These are phyloP conservation scores for Mesochorus sp. DNA, from an alignment of 2,888 invertebrate species.

Conservation along the genomic window DNA sequence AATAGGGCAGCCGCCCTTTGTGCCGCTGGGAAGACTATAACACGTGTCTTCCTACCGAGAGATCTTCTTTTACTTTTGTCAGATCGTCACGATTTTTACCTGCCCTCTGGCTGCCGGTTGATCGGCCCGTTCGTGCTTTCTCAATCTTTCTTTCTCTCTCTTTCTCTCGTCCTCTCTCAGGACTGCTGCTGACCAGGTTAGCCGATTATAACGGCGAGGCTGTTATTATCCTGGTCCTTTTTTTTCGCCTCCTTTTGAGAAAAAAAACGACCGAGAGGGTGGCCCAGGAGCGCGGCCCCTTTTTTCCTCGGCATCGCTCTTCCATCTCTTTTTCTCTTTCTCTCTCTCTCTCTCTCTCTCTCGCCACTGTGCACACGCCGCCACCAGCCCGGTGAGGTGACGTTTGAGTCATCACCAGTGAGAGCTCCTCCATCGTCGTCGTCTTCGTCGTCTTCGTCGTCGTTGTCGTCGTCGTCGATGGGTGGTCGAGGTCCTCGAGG, in stretches of 20 bases:
- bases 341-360: conserved; percentile 41
- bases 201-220: conserved; percentile 67
- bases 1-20: too few species aligned
- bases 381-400: too few species aligned
- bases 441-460: too few species aligned
- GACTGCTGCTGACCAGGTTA: conserved; percentile 62
- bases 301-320: conserved; percentile 17
- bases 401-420: conserved; percentile 45
- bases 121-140: too few species aligned
- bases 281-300: background rate
- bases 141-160: too few species aligned
- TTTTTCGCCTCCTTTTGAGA: conserved; percentile 29
- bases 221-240: conserved; percentile 65
- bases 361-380: background rate
- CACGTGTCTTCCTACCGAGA: background rate
- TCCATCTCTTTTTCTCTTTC: conserved; percentile 19
- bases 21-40: background rate
- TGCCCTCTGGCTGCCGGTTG: too few species aligned
- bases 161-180: too few species aligned
- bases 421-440: too few species aligned
- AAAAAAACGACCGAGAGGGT: conserved; percentile 53
- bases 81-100: conserved; percentile 64
- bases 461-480: conserved; percentile 44
- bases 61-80: conserved; percentile 57
- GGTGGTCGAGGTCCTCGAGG: conserved; percentile 54